Percentiles rank a stretch among this genome's conserved stretches.
Evolutionary conservation across 1,140 invertebrate genomes (phyloP).

Genomic region (Listronotus bonariensis): DNA sequence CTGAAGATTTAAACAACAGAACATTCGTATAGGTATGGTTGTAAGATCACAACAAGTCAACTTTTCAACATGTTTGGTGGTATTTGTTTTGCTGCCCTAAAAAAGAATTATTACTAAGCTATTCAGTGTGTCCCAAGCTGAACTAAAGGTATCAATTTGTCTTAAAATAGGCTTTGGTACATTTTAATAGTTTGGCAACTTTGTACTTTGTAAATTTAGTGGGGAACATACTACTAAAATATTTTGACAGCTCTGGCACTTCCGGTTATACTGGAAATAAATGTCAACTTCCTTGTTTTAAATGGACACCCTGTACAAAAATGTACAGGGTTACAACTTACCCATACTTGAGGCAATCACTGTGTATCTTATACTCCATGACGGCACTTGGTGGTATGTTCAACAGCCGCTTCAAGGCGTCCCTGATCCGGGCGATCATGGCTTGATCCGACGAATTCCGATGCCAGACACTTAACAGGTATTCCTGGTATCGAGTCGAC

Average conservation of each 20-base stretch:
- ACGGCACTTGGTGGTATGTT: slow-evolving; percentile 90
- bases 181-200: too few relatives aligned
- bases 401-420: slow-evolving; percentile 90
- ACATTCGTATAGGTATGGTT: not conserved
- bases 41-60: slow-evolving; percentile 40
- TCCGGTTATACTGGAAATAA: too few relatives aligned
- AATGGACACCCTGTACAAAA: not conserved
- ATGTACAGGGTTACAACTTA: slow-evolving; percentile 10
- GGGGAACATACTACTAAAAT: too few relatives aligned
- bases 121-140: too few relatives aligned
- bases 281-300: too few relatives aligned
- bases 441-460: slow-evolving; percentile 86
- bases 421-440: slow-evolving; percentile 88
- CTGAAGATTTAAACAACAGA: not conserved
- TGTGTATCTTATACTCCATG: slow-evolving; percentile 97
- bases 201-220: too few relatives aligned
- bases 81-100: slow-evolving; percentile 47
- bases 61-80: slow-evolving; percentile 48
- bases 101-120: slow-evolving; percentile 22
- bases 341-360: slow-evolving; percentile 57
- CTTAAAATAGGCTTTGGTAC: too few relatives aligned
- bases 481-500: slow-evolving; percentile 80
- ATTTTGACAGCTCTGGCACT: too few relatives aligned
- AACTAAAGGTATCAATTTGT: too few relatives aligned
- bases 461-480: slow-evolving; percentile 98